Evolutionary conservation across 2,113 vertebrate species (phyloP).

Genomic region (Pollimyrus isidori): DNA sequence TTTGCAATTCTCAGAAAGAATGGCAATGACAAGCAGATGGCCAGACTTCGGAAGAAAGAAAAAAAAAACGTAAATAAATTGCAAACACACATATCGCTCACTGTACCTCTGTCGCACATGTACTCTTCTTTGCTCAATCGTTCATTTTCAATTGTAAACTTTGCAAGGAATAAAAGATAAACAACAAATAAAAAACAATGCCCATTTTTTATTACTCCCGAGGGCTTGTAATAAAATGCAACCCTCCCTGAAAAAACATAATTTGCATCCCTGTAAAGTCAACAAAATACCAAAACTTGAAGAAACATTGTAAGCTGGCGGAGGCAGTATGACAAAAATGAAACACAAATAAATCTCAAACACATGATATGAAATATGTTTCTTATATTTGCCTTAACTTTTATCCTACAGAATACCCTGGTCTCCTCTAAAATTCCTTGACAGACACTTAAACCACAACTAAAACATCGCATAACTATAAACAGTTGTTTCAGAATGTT

Average conservation of each 20-base stretch:
- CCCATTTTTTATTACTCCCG: neutral
- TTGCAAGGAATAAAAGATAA: neutral
- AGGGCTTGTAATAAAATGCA: neutral
- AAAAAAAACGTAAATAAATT: neutral
- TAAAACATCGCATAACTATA: too few species aligned
- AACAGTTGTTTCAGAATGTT: neutral
- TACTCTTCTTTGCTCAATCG: neutral
- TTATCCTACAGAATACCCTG: neutral
- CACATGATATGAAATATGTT: neutral
- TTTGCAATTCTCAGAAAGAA: neutral
- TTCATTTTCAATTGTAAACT: neutral
- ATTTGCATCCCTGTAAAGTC: neutral
- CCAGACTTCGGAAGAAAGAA: neutral
- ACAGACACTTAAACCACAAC: neutral
- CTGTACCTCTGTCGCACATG: neutral
- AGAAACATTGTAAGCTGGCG: neutral
- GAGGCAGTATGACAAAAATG: neutral
- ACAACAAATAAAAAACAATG: neutral
- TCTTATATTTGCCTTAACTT: neutral
- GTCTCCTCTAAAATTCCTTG: neutral
- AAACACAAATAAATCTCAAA: neutral
- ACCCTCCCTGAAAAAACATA: neutral
- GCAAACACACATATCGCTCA: neutral
- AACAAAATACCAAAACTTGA: neutral
- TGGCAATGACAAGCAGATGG: slow-evolving; percentile 4